Conservation (phyloP, 2,113 vertebrate genomes). For the Coturnix japonica region DNA sequence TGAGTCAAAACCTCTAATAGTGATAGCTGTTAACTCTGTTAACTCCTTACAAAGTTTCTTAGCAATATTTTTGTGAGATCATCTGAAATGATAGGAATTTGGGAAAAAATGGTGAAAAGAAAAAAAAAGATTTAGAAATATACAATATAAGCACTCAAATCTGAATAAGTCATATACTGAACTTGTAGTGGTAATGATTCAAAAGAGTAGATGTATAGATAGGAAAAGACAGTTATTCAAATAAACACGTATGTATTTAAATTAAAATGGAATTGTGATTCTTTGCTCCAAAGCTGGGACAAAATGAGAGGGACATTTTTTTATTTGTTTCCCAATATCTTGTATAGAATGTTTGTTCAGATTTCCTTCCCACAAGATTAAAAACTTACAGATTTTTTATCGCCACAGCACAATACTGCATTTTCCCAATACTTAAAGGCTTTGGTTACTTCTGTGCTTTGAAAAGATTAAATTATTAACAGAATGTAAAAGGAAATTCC, state of each 20-base stretch:
- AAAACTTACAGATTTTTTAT: neutral
- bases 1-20: neutral
- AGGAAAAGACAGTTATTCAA: neutral
- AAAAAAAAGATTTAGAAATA: neutral
- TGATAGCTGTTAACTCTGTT: neutral
- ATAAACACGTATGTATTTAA: neutral
- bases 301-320: neutral
- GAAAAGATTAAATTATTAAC: neutral
- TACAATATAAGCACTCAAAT: neutral
- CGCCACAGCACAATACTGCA: neutral
- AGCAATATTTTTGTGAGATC: accelerated
- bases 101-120: neutral
- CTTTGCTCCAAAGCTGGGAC: neutral
- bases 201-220: neutral
- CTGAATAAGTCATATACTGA: neutral
- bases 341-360: neutral
- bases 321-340: neutral
- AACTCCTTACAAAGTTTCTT: neutral
- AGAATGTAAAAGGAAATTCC: neutral
- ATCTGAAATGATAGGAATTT: neutral
- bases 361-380: neutral
- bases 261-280: neutral
- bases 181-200: neutral
- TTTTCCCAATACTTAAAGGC: neutral
- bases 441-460: neutral